Conservation (phyloP, 2,888 invertebrate species). For the Crocallis elinguaria region DNA sequence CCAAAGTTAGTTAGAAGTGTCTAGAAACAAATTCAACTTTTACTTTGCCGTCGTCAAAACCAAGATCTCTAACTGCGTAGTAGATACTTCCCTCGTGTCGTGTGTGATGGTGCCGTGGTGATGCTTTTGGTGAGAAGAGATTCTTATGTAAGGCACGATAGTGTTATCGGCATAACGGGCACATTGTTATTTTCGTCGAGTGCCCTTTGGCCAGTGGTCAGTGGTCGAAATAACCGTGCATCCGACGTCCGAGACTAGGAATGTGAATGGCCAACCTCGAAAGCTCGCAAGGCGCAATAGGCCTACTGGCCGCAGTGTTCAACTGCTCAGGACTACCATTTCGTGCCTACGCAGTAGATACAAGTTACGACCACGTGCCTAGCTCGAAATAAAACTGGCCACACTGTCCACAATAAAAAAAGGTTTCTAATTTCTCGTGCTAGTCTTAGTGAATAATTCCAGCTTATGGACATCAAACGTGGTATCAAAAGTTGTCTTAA, state of each 20-base stretch:
- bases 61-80: conserved; percentile 59
- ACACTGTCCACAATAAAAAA: no score
- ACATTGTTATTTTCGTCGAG: conserved; percentile 41
- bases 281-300: conserved; percentile 25
- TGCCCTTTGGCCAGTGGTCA: conserved; percentile 54
- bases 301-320: conserved; percentile 23
- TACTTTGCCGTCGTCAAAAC: conserved; percentile 30
- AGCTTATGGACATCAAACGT: no score
- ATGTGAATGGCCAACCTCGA: conserved; percentile 35
- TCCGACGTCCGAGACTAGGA: conserved; percentile 27
- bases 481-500: no score
- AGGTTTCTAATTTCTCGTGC: no score
- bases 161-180: conserved; percentile 54
- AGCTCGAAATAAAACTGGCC: background rate
- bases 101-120: conserved; percentile 40
- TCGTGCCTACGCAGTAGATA: background rate
- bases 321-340: background rate
- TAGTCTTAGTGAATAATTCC: no score
- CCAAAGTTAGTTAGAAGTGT: conserved; percentile 28
- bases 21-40: conserved; percentile 21
- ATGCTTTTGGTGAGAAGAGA: conserved; percentile 56
- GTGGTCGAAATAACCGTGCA: conserved; percentile 56
- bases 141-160: conserved; percentile 69
- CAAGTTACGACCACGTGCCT: background rate
- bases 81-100: conserved; percentile 31